These are phyloP conservation scores for Ellobium chinense DNA, from an alignment of 2,888 invertebrate genomes.

Conservation along the genomic window DNA sequence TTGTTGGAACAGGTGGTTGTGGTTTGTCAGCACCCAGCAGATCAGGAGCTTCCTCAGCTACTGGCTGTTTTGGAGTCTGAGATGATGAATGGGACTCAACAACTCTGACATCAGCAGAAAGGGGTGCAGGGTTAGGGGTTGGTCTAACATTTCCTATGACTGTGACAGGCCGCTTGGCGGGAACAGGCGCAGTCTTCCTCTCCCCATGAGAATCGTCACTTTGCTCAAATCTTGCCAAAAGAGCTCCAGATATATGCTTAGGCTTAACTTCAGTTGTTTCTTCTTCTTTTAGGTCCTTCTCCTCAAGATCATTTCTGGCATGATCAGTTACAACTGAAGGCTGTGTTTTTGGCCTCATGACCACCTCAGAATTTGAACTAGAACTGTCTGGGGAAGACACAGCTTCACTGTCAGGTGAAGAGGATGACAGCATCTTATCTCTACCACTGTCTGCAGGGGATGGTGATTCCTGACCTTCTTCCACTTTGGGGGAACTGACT, in stretches of 20 bases:
- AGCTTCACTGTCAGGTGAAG: neutral
- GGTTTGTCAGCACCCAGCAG: neutral
- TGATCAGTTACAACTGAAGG: too few species aligned
- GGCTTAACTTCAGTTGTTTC: conserved; percentile 9
- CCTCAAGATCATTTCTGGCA: too few species aligned
- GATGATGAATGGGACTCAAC: neutral
- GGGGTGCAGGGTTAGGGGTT: neutral
- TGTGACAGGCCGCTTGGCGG: conserved; percentile 35
- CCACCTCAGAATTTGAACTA: neutral
- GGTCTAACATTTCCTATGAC: neutral
- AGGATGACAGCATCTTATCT: neutral
- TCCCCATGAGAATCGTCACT: neutral
- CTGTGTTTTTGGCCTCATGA: neutral
- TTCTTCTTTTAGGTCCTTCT: neutral
- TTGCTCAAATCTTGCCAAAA: conserved; percentile 15
- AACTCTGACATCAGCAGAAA: too few species aligned
- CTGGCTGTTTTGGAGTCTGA: conserved; percentile 39
- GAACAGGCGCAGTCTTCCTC: neutral
- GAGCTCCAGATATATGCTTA: neutral
- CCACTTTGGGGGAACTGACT: neutral
- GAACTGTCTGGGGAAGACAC: neutral
- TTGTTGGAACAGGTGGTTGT: conserved; percentile 55
- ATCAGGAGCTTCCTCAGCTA: neutral
- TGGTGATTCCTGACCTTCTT: too few species aligned
- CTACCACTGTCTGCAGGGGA: neutral